Evolutionary conservation across 2,797 vertebrate species (phyloP).

Genomic region (Gorsachius magnificus): DNA sequence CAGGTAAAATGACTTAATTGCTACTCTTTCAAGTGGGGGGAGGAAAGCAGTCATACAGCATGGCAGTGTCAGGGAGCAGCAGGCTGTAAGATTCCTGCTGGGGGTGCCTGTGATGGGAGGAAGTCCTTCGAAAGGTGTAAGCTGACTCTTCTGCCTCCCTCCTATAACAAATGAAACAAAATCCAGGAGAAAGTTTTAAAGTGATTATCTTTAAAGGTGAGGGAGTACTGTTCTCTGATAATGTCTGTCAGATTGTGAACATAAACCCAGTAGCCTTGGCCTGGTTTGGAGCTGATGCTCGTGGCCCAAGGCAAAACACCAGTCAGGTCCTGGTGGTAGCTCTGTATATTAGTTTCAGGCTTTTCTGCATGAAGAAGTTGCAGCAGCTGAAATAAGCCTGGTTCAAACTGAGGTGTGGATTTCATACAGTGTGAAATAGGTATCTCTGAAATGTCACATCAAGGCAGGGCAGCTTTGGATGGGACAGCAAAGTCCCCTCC

Average conservation of each 20-base stretch:
- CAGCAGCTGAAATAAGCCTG: neutral
- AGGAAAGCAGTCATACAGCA: neutral
- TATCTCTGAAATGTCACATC: neutral
- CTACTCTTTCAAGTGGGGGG: neutral
- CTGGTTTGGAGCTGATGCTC: neutral
- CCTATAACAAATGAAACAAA: neutral
- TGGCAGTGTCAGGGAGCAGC: neutral
- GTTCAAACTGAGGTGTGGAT: neutral
- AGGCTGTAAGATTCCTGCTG: neutral
- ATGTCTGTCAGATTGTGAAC: rapidly evolving
- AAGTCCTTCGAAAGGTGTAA: neutral
- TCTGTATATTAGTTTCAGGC: neutral
- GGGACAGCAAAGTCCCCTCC: neutral
- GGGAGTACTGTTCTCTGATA: neutral
- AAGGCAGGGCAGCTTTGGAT: neutral
- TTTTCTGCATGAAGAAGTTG: neutral
- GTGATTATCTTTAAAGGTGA: neutral
- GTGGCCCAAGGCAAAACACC: neutral
- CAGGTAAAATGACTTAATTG: neutral
- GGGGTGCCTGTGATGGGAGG: neutral
- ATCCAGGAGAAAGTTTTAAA: neutral
- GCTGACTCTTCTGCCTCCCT: neutral
- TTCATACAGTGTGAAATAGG: neutral
- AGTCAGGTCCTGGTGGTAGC: neutral
- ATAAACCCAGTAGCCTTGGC: neutral